Evolutionary conservation across 2,113 vertebrate genomes (phyloP), one percentile per base, ranked within the genome.

Genomic region (Istiophorus platypterus): DNA sequence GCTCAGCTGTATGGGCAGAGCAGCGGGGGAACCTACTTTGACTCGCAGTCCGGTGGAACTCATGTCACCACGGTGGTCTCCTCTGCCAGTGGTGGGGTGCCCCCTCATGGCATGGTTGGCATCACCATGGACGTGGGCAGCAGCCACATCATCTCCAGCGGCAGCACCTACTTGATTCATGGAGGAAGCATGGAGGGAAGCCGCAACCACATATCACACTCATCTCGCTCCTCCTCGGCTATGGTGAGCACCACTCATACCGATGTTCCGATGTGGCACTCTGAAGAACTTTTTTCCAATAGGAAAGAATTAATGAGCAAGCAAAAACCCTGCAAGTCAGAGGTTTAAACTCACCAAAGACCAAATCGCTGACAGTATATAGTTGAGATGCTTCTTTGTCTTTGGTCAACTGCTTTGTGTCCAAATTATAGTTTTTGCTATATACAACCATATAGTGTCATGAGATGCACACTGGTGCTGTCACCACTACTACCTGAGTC

Each of bases 31-130:
- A 89, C 96, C 65, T 99, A 99, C 90, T 99, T 99, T 24, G 98
- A 99, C 88, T 91, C 97, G 0, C 96, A 96, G 65, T 95, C 96
- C 1, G 95, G 96, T 4, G 96, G 96, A 1, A 88, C 95, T 80
- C 97, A 97, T 88, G 97, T 97, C 93, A 98, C 97, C 80, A 97
- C 97, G 7, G 97, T 97, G 72, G 94, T 97, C 72, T 98, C 97
- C 5, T 98, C 97, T 57, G 96, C 97, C 56, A 94, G 96, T 1
- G 88, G 91, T 1, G 94, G 95, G 10, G 95, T 97, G 80, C 96
- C 97, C 39, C 91, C 97, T 37, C 98, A 99, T 65, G 86, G 96
- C 94, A 99, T 99, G 98, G 98, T 99, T 95, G 98, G 97, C 93
- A 97, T 99, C 83, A 84, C 97, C 78, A 97, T 99, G 98, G 98